phyloP scores from a whole-genome alignment of 2,797 vertebrate genomes.

The Parotocinclus haroldoi region DNA sequence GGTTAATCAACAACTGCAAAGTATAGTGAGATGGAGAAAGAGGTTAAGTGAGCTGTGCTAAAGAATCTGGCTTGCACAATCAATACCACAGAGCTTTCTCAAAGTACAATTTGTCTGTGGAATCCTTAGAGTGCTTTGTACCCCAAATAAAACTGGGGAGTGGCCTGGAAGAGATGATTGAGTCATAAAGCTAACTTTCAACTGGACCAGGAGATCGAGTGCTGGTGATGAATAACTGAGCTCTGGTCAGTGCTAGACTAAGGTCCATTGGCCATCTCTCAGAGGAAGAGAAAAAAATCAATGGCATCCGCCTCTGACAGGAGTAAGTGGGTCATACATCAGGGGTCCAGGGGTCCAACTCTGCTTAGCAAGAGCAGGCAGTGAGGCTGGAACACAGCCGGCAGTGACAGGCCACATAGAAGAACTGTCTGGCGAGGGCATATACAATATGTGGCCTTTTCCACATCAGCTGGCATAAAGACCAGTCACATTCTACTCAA shows the following conservation, averaged over 20 bases:
- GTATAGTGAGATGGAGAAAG: conserved; percentile 20
- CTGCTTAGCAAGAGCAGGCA: conserved; percentile 44
- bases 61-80: conserved; percentile 27
- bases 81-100: conserved; percentile 32
- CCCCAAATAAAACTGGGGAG: conserved; percentile 27
- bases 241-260: conserved; percentile 45
- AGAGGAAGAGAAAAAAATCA: conserved; percentile 52
- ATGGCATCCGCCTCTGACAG: conserved; percentile 53
- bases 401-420: conserved; percentile 45
- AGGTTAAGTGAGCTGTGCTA: conserved; percentile 32
- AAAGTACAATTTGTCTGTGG: conserved; percentile 30
- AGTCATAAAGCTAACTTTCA: conserved; percentile 41
- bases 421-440: conserved; percentile 41
- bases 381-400: conserved; percentile 32
- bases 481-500: conserved; percentile 5
- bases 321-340: conserved; percentile 54
- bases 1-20: conserved; percentile 37
- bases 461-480: conserved; percentile 30
- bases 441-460: conserved; percentile 31
- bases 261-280: conserved; percentile 56
- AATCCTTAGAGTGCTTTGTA: conserved; percentile 19
- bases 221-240: conserved; percentile 47
- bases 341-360: conserved; percentile 40
- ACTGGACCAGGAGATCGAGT: conserved; percentile 17
- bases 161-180: conserved; percentile 24